These are phyloP conservation scores for Poeciliopsis turrubarensis DNA, from an alignment of 2,113 vertebrate genomes.

Conservation along the genomic window DNA sequence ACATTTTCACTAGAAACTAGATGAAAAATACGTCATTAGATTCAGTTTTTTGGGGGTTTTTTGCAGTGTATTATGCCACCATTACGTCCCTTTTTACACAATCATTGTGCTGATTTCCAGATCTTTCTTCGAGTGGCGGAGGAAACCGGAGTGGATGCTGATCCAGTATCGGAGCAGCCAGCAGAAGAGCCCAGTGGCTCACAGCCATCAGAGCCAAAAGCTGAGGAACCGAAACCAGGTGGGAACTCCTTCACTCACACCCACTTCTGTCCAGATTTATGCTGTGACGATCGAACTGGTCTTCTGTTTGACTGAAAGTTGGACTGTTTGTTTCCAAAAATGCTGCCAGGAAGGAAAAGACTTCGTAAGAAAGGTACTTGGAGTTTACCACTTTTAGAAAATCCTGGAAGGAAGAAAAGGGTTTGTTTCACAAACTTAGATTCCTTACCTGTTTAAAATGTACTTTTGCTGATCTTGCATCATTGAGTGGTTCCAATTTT, in stretches of 20 bases:
- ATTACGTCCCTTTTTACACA: not conserved
- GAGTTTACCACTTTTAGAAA: not conserved
- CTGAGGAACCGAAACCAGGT: slow-evolving; percentile 64
- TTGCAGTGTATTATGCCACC: too few relatives aligned
- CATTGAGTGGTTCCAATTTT: too few relatives aligned
- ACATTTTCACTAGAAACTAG: too few relatives aligned
- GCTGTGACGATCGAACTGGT: not conserved
- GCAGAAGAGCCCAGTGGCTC: slow-evolving; percentile 1
- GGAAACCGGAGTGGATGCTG: slow-evolving; percentile 62
- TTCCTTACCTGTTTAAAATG: not conserved
- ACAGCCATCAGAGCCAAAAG: slow-evolving; percentile 25
- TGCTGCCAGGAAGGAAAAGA: slow-evolving; percentile 76
- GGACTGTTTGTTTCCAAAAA: slow-evolving; percentile 53
- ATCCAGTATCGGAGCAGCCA: slow-evolving; percentile 42
- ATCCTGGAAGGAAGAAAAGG: not conserved
- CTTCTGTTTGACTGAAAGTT: not conserved
- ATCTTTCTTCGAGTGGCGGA: slow-evolving; percentile 90
- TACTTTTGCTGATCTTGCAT: not conserved
- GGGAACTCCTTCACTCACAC: not conserved
- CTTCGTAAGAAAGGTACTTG: slow-evolving; percentile 70
- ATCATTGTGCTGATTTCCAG: slow-evolving; percentile 61
- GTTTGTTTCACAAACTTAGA: not conserved
- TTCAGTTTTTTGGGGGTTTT: too few relatives aligned
- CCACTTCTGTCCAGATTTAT: slow-evolving; percentile 1
- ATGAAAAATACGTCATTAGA: too few relatives aligned